Evolutionary conservation across 2,888 invertebrate genomes (phyloP).

Genomic region (Phytoseiulus persimilis): DNA sequence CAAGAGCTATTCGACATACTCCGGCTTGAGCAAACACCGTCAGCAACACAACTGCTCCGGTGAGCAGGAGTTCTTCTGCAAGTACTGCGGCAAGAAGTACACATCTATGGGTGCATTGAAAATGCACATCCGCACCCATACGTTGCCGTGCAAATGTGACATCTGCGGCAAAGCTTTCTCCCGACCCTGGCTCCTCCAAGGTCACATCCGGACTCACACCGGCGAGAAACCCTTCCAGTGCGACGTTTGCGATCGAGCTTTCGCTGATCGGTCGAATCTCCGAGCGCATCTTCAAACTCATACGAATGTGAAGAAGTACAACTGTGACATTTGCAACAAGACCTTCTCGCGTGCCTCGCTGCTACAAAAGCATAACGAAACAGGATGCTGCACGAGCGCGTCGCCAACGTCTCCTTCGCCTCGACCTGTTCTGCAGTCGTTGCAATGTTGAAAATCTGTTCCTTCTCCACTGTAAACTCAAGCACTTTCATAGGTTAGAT

Average conservation of each 20-base stretch:
- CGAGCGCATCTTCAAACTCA: constrained; percentile 94
- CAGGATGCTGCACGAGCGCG: constrained; percentile 59
- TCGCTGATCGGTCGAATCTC: constrained; percentile 90
- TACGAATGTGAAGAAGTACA: constrained; percentile 93
- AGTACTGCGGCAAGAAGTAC: constrained; percentile 91
- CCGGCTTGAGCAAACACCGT: constrained; percentile 85
- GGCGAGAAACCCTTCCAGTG: constrained; percentile 97
- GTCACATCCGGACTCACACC: constrained; percentile 93
- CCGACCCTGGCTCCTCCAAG: constrained; percentile 90
- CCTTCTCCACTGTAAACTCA: constrained; percentile 15
- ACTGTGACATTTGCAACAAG: constrained; percentile 81
- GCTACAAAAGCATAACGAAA: constrained; percentile 80
- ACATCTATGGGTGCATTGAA: constrained; percentile 88
- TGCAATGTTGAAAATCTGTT: constrained; percentile 10
- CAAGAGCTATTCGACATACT: constrained; percentile 89
- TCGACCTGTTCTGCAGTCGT: neutral
- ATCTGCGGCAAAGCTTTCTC: constrained; percentile 95
- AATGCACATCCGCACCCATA: constrained; percentile 98
- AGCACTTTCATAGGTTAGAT: neutral
- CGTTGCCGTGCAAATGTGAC: constrained; percentile 90
- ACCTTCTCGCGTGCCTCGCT: constrained; percentile 95
- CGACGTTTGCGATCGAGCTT: constrained; percentile 85
- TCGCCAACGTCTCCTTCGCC: neutral
- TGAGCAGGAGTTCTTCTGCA: constrained; percentile 78
- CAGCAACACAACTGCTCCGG: constrained; percentile 83